These are phyloP conservation scores for Eupristina koningsbergeri DNA, from an alignment of 1,140 invertebrate genomes.

Conservation along the genomic window DNA sequence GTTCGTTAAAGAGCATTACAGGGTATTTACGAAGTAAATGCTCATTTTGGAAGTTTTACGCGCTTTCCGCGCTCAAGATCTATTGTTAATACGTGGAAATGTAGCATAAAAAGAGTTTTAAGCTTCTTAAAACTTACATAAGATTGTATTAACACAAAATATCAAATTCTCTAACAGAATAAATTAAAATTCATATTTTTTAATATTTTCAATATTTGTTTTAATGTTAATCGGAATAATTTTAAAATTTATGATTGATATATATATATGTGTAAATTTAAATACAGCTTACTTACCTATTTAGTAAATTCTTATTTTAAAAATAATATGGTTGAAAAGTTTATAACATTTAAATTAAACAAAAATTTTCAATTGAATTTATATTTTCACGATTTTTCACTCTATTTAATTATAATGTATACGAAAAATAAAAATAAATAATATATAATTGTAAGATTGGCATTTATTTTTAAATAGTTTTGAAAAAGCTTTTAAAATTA, in stretches of 20 bases:
- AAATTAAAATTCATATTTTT: slow-evolving; percentile 13
- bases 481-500: too few species aligned
- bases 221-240: too few species aligned
- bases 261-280: not conserved
- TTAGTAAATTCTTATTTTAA: not conserved
- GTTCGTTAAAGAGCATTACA: not conserved
- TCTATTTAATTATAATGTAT: too few species aligned
- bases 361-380: too few species aligned
- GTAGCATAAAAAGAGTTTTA: not conserved
- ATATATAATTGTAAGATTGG: too few species aligned
- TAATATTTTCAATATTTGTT: not conserved
- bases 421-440: too few species aligned
- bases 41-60: not conserved
- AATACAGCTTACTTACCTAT: not conserved
- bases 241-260: not conserved
- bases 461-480: too few species aligned
- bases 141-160: not conserved
- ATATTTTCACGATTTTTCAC: too few species aligned
- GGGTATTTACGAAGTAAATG: not conserved
- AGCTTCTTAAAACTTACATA: not conserved
- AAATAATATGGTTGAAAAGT: not conserved
- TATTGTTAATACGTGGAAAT: not conserved
- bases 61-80: not conserved
- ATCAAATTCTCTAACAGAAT: not conserved
- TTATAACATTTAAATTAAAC: too few species aligned